Conservation (phyloP, 2,888 invertebrate genomes). For the Euplagia quadripunctaria region DNA sequence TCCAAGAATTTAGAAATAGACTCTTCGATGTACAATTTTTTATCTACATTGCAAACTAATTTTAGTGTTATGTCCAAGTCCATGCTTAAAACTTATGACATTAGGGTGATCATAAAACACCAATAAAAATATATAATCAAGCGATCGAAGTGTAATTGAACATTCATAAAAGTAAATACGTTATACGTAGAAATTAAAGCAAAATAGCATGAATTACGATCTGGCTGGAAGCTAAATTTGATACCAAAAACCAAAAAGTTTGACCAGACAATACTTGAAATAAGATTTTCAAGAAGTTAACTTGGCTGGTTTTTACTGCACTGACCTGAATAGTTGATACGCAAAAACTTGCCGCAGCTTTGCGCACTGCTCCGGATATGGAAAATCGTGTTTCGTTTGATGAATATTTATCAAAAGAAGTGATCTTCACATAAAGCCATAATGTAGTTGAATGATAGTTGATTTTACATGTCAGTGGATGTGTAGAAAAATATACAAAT, state of each 20-base stretch:
- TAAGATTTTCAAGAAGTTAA: conserved; percentile 7
- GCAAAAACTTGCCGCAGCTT: conserved; percentile 14
- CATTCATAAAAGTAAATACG: not conserved
- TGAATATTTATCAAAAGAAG: not conserved
- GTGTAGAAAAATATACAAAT: too few relatives aligned
- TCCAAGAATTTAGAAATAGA: not conserved
- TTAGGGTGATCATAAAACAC: not conserved
- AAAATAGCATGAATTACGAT: not conserved
- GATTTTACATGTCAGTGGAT: not conserved
- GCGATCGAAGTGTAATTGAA: not conserved
- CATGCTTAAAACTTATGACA: not conserved
- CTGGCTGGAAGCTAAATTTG: not conserved
- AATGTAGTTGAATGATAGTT: not conserved
- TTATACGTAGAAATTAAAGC: not conserved
- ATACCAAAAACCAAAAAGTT: not conserved
- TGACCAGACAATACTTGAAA: not conserved
- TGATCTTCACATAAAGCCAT: not conserved
- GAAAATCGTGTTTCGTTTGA: not conserved
- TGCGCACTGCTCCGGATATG: conserved; percentile 1
- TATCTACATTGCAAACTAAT: not conserved
- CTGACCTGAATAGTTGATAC: conserved; percentile 13
- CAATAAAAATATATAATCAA: not conserved
- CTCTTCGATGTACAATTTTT: not conserved
- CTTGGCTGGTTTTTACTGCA: conserved; percentile 16
- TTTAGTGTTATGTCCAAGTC: too few relatives aligned